Evolutionary conservation across 2,888 invertebrate genomes (phyloP).

Genomic region (Leptinotarsa peninsularis): DNA sequence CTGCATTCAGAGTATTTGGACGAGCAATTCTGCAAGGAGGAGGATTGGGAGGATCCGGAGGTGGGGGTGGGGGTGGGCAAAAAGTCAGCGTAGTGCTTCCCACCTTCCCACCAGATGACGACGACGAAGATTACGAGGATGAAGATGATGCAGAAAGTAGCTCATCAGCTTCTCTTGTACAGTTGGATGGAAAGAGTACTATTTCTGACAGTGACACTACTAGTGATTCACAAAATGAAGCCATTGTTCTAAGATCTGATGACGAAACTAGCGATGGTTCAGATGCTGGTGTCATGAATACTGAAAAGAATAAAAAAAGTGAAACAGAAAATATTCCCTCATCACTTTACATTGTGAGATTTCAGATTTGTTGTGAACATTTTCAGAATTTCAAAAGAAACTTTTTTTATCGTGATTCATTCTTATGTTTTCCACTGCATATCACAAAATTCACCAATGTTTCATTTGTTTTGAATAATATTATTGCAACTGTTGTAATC

Average conservation of each 20-base stretch:
- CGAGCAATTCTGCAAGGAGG: constrained; percentile 75
- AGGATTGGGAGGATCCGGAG: constrained; percentile 69
- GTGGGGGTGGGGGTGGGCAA: constrained; percentile 68
- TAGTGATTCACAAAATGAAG: neutral
- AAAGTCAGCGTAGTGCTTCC: constrained; percentile 75
- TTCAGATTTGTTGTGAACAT: constrained; percentile 17
- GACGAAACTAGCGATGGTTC: neutral
- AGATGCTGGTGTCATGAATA: neutral
- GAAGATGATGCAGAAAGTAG: constrained; percentile 53
- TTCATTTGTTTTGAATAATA: too few species aligned
- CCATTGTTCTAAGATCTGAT: neutral
- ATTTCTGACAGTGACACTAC: constrained; percentile 11
- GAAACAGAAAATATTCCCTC: neutral
- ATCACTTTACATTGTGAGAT: constrained; percentile 32
- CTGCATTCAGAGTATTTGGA: constrained; percentile 81
- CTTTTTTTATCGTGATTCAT: neutral
- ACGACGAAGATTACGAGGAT: constrained; percentile 71
- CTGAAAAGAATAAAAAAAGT: neutral
- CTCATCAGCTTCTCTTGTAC: constrained; percentile 18
- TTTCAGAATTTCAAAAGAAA: neutral
- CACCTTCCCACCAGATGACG: constrained; percentile 77
- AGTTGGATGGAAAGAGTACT: neutral
- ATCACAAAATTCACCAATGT: too few species aligned
- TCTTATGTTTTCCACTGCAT: neutral
- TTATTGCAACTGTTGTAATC: too few species aligned